phyloP scores from a whole-genome alignment of 2,888 invertebrate species.

The Lasioglossum calceatum region DNA sequence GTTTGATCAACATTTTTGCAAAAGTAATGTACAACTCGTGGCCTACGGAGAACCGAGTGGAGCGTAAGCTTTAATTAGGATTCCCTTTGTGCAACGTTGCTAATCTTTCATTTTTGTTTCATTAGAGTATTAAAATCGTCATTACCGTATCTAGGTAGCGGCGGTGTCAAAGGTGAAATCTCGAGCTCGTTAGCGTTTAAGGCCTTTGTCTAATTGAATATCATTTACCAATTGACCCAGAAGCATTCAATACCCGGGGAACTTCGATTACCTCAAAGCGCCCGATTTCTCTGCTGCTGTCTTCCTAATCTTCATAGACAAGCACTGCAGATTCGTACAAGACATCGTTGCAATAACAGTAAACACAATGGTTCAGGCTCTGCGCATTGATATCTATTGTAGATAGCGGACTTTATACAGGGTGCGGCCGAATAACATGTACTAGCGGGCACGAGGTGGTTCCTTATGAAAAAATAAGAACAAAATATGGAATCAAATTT shows the following conservation, averaged over 20 bases:
- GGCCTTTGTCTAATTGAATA: slow-evolving; percentile 64
- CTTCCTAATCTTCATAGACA: slow-evolving; percentile 38
- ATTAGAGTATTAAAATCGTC: slow-evolving; percentile 25
- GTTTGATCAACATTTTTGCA: neutral
- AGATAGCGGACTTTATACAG: neutral
- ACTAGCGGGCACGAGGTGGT: no score
- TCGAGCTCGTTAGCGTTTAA: slow-evolving; percentile 56
- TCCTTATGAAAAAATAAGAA: no score
- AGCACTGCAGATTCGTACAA: neutral
- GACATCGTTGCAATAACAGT: neutral
- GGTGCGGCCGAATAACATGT: no score
- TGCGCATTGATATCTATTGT: neutral
- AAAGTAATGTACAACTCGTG: neutral
- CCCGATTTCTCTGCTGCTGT: slow-evolving; percentile 36
- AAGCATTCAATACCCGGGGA: slow-evolving; percentile 37
- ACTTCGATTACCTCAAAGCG: slow-evolving; percentile 29
- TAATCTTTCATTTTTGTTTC: slow-evolving; percentile 6
- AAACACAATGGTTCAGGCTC: neutral
- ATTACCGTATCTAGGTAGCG: slow-evolving; percentile 20
- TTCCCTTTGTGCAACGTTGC: slow-evolving; percentile 2
- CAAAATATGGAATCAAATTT: no score
- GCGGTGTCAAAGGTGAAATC: slow-evolving; percentile 49
- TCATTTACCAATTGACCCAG: slow-evolving; percentile 63
- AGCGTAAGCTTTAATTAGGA: slow-evolving; percentile 26
- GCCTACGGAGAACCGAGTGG: neutral